These are phyloP conservation scores for Aphaenogaster rudis DNA, from an alignment of 1,140 invertebrate genomes.

Conservation along the genomic window DNA sequence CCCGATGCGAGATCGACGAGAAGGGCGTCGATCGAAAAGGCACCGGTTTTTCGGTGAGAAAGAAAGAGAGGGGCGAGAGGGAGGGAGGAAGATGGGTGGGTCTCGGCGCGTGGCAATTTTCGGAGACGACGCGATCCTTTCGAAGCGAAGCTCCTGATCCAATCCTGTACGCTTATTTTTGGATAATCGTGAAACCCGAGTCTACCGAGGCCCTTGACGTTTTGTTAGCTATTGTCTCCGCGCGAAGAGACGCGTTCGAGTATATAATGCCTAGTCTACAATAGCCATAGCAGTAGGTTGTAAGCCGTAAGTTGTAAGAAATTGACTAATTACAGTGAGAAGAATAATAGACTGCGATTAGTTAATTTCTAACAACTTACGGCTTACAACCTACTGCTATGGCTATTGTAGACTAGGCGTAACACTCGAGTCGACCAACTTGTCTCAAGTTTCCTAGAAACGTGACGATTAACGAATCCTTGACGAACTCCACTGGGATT, in stretches of 20 bases:
- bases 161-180: background rate
- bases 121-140: background rate
- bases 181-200: conserved; percentile 2
- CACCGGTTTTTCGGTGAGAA: background rate
- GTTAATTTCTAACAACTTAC: too few species aligned
- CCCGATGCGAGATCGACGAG: background rate
- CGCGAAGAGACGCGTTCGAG: background rate
- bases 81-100: background rate
- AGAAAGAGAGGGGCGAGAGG: background rate
- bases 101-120: background rate
- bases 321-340: too few species aligned
- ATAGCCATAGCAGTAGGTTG: too few species aligned
- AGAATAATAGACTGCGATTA: too few species aligned
- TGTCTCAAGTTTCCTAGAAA: background rate
- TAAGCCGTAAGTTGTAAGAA: too few species aligned
- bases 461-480: background rate
- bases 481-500: background rate
- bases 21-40: background rate
- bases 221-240: background rate
- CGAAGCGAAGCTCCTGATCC: background rate
- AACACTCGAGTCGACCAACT: background rate
- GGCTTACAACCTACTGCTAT: too few species aligned
- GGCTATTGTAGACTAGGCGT: background rate
- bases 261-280: too few species aligned
- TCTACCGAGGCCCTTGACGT: background rate